Evolutionary conservation across 2,888 invertebrate species (phyloP), one percentile per base, ranked within the genome.

Genomic region (Dastarcus helophoroides): DNA sequence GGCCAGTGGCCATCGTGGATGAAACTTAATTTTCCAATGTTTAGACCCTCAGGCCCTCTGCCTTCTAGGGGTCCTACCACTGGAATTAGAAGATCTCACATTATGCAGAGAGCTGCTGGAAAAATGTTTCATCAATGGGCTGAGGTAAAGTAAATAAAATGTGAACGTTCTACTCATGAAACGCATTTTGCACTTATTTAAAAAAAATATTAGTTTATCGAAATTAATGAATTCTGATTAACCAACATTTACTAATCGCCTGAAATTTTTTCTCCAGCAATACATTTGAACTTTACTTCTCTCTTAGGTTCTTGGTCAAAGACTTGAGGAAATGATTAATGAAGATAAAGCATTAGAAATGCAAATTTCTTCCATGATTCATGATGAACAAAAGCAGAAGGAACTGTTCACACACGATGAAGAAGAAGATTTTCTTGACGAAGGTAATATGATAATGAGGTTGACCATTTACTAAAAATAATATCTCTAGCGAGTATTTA

Each of bases 1-100:
- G 95, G 95, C 0, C 90, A 93, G 46, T 98, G 98, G 98, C 97
- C 98, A 0, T 76, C 81, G 32, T 98, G 98, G 95, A 85, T 95
- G 74, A 91, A 91, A 60, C 75, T 88, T 5, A 85, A 82, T 52
- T 67, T 79, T 38, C 76, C 80, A 4, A 73, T 80, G 51, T 80
- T 79, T 53, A 67, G 83, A 25, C 76, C 77, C 1, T 78, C 77
- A 2, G 79, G 79, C 17, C 75, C 80, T 14, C 46, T 71, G 36
- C 63, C 65, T 8, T 56, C 58, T 31, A 54, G 50, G 62, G 66
- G 56, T 50, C 65, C 41, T 25, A 41, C 23, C 54, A 57, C 40
- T 47, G 67, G 48, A 50, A 61, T 38, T 52, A 58, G 39, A 30
- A 61, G 78, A 31, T 71, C 76, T 0, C 79, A 82, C 46, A 69